Evolutionary conservation across 2,797 vertebrate genomes (phyloP), one percentile per base, ranked within the genome.

Genomic region (Falco naumanni): DNA sequence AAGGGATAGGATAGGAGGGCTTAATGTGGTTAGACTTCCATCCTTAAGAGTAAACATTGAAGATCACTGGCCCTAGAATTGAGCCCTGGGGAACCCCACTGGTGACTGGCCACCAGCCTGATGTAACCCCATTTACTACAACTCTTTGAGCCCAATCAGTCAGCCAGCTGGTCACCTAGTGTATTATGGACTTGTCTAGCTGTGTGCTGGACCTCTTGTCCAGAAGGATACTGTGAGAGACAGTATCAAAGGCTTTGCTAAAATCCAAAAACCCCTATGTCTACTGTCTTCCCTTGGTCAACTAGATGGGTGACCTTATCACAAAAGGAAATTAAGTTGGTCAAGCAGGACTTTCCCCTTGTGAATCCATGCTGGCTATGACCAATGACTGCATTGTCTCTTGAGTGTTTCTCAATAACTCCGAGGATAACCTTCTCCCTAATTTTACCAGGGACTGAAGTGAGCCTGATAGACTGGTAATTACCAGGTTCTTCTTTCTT

Each of bases 401-500:
- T 77, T 33, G 22, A 75, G 57, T 78, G 33, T 87, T 72, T 90
- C 68, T 93, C 54, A 78, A 1, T 90, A 72, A 72, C 43, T 90
- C 37, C 37, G 65, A 78, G 60, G 83, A 93, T 88, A 20, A 70
- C 59, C 45, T 84, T 72, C 53, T 41, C 43, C 68, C 68, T 92
- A 79, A 74, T 79, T 88, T 88, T 79, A 63, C 43, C 43, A 47
- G 66, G 29, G 65, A 54, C 43, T 68, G 54, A 90, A 82, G 43
- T 78, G 61, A 93, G 83, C 83, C 56, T 87, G 56, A 78, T 26
- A 90, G 66, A 19, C 56, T 45, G 68, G 61, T 87, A 90, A 89
- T 84, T 83, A 75, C 66, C 72, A 75, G 74, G 50, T 56, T 84
- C 72, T 79, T 87, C 79, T 61, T 90, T 90, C 72, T 80, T 93